These are phyloP conservation scores for Drosophila recens DNA, from an alignment of 2,888 invertebrate species.

Conservation along the genomic window DNA sequence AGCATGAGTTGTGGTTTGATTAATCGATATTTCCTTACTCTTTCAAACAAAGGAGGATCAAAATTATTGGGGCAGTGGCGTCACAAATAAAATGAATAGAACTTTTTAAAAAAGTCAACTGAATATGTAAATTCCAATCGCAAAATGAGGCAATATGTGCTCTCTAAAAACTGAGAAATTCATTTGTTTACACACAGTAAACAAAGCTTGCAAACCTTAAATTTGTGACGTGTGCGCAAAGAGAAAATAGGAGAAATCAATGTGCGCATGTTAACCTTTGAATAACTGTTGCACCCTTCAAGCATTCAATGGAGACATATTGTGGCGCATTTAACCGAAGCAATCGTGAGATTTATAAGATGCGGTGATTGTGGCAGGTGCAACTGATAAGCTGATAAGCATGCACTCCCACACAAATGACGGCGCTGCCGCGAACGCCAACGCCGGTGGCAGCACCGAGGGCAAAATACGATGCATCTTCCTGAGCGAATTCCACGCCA, in stretches of 20 bases:
- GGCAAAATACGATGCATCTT: slow-evolving; percentile 93
- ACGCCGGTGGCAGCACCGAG: slow-evolving; percentile 89
- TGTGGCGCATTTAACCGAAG: slow-evolving; percentile 4
- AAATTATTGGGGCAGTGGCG: not conserved
- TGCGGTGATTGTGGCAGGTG: slow-evolving; percentile 36
- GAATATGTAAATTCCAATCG: not conserved
- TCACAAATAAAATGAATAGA: not conserved
- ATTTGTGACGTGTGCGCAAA: slow-evolving; percentile 41
- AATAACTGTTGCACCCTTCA: slow-evolving; percentile 2
- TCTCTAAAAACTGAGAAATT: not conserved
- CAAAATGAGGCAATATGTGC: not conserved
- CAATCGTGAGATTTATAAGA: slow-evolving; percentile 9
- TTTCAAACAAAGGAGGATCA: not conserved
- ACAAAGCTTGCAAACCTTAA: not conserved
- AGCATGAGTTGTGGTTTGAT: not conserved
- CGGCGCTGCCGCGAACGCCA: slow-evolving; percentile 25
- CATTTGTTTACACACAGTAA: not conserved
- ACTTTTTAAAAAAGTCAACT: not conserved
- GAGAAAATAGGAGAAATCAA: slow-evolving; percentile 7
- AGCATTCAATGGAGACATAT: slow-evolving; percentile 26
- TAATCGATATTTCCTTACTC: not conserved
- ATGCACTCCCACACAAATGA: slow-evolving; percentile 67
- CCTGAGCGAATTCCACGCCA: slow-evolving; percentile 91
- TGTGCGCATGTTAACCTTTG: slow-evolving; percentile 7
- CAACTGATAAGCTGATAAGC: slow-evolving; percentile 27